Conservation (phyloP, 2,797 vertebrate genomes). For the Myripristis jacobus region DNA sequence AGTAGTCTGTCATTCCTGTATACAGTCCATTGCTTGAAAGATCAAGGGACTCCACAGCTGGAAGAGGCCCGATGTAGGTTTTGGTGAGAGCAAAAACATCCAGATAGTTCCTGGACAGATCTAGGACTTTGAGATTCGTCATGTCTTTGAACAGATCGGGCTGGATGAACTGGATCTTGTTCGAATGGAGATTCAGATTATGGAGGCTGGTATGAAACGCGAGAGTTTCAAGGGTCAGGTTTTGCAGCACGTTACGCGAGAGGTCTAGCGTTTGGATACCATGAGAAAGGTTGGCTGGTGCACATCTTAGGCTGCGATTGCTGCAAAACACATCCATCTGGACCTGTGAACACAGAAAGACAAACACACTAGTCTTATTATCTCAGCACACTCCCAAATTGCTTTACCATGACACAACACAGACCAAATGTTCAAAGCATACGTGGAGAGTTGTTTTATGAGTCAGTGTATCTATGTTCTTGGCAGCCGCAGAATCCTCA, state of each 20-base stretch:
- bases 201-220: constrained; percentile 79
- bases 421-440: constrained; percentile 40
- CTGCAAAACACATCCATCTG: constrained; percentile 87
- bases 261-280: constrained; percentile 87
- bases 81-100: constrained; percentile 80
- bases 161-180: constrained; percentile 89
- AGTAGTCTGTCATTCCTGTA: constrained; percentile 87
- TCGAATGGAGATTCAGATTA: constrained; percentile 87
- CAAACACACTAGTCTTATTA: constrained; percentile 62
- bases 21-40: constrained; percentile 92
- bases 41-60: constrained; percentile 84
- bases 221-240: constrained; percentile 83
- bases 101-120: constrained; percentile 90
- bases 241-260: constrained; percentile 90
- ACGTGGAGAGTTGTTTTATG: constrained; percentile 37
- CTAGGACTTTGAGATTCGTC: constrained; percentile 84
- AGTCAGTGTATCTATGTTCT: constrained; percentile 49
- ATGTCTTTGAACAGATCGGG: constrained; percentile 86
- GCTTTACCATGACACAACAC: constrained; percentile 45
- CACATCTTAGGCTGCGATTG: constrained; percentile 80
- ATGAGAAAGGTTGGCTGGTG: constrained; percentile 81
- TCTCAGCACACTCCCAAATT: constrained; percentile 24
- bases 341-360: constrained; percentile 76
- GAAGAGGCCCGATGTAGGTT: constrained; percentile 83
- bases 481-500: constrained; percentile 32